Evolutionary conservation across 2,888 invertebrate species (phyloP).

Genomic region (Euplexia lucipara): DNA sequence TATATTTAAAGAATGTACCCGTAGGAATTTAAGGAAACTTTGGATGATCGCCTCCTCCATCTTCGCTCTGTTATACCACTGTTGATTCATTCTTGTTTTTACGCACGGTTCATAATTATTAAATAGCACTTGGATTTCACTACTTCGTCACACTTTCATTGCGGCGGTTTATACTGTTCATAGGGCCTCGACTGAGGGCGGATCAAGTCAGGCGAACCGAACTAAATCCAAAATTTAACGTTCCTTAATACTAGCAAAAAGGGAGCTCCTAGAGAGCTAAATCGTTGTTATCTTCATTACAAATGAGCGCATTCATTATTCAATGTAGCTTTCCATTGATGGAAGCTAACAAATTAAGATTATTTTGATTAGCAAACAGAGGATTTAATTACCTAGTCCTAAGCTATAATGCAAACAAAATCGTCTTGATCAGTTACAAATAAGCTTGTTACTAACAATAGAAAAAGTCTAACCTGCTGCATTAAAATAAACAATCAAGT

Average conservation of each 20-base stretch:
- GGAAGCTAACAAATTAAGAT: not conserved
- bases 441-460: constrained; percentile 22
- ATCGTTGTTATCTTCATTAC: not conserved
- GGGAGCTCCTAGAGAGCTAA: not conserved
- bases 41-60: constrained; percentile 76
- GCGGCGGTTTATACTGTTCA: constrained; percentile 50
- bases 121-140: constrained; percentile 74
- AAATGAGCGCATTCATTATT: not conserved
- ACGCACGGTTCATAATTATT: constrained; percentile 63
- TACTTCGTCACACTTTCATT: constrained; percentile 82
- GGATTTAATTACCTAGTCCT: not conserved
- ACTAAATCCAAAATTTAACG: constrained; percentile 66
- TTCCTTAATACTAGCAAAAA: constrained; percentile 20
- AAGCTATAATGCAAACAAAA: no score
- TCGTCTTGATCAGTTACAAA: constrained; percentile 11
- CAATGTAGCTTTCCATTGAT: not conserved
- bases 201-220: constrained; percentile 58
- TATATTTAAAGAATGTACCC: constrained; percentile 74
- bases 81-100: constrained; percentile 66
- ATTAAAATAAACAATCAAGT: constrained; percentile 30
- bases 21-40: constrained; percentile 74
- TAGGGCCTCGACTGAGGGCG: constrained; percentile 47
- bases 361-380: not conserved
- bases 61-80: constrained; percentile 65
- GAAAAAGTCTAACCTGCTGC: constrained; percentile 7